Evolutionary conservation across 2,113 vertebrate genomes (phyloP), one percentile per base, ranked within the genome.

Genomic region (Tor tambroides): DNA sequence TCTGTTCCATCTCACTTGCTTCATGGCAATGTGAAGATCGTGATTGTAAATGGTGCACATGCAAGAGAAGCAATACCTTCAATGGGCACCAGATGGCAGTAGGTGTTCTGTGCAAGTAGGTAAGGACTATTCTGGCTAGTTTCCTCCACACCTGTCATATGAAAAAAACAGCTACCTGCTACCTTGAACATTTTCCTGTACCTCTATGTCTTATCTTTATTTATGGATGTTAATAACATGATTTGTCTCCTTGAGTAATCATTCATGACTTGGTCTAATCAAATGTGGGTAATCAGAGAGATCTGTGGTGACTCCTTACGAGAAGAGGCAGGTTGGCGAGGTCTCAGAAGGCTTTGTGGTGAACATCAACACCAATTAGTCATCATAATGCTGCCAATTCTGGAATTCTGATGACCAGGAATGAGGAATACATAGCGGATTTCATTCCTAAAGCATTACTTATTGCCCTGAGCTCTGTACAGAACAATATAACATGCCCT

Each of bases 81-180:
- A 3, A 28, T 28, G 19, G 6, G 76, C 90, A 88, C 87, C 63
- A 91, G 90, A 84, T 91, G 90, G 69, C 88, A 84, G 89, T 71
- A 77, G 38, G 41, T 21, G 30, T 38, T 59, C 83, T 88, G 19
- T 74, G 3, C 28, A 89, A 49, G 67, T 23, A 26, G 23, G 23
- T 15, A 41, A 41, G 30, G n/a, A 1, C n/a, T 35, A 59, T 35
- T 61, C n/a, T 30, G 8, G 15, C 59, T 5, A 30, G 41, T 30
- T 21, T 46, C 17, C 59, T 46, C 15, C 80, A 81, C 80, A 81
- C 80, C 80, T 67, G n/a, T 1, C 59, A 65, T 38, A 21, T 26
- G 1, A 1, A 38, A 10, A 3, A 14, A n/a, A 41, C 12, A 61
- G 21, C 32, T 35, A 9, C 35, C 35, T 71, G 65, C 28, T 30